phyloP scores from a whole-genome alignment of 2,888 invertebrate species.

The Standfussiana lucernea region DNA sequence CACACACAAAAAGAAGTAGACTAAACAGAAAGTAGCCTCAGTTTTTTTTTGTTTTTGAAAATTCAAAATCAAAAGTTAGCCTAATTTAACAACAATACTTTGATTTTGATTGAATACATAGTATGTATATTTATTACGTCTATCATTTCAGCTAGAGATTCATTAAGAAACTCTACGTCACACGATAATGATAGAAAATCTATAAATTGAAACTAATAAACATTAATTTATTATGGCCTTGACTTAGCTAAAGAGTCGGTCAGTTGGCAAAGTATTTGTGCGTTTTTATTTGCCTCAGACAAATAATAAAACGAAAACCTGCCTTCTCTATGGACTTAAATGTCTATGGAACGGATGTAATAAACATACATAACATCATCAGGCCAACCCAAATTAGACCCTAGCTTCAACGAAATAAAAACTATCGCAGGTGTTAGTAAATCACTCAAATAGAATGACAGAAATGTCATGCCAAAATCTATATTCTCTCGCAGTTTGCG shows the following conservation, averaged over 20 bases:
- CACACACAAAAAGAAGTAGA: not conserved
- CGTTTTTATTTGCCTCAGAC: slow-evolving; percentile 5
- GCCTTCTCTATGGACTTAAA: slow-evolving; percentile 45
- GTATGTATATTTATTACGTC: not conserved
- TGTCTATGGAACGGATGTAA: slow-evolving; percentile 19
- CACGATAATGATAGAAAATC: slow-evolving; percentile 4
- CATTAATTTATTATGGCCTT: slow-evolving; percentile 41
- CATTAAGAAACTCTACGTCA: not conserved
- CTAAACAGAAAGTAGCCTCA: too few species aligned
- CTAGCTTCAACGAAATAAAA: accelerated
- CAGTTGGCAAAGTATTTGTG: not conserved
- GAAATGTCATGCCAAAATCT: slow-evolving; percentile 51
- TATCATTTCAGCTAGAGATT: not conserved
- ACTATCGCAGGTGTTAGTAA: slow-evolving; percentile 8
- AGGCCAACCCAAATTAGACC: slow-evolving; percentile 18
- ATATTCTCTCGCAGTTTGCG: slow-evolving; percentile 19
- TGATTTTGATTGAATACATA: too few species aligned
- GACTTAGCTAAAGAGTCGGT: slow-evolving; percentile 6
- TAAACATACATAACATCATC: not conserved
- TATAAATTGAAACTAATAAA: not conserved
- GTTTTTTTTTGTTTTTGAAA: not conserved
- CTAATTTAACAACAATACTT: not conserved
- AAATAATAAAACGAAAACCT: slow-evolving; percentile 29
- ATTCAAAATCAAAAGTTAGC: not conserved
- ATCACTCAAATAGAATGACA: slow-evolving; percentile 52